Evolutionary conservation across 2,113 vertebrate species (phyloP), one percentile per base, ranked within the genome.

Genomic region (Elaphurus davidianus): DNA sequence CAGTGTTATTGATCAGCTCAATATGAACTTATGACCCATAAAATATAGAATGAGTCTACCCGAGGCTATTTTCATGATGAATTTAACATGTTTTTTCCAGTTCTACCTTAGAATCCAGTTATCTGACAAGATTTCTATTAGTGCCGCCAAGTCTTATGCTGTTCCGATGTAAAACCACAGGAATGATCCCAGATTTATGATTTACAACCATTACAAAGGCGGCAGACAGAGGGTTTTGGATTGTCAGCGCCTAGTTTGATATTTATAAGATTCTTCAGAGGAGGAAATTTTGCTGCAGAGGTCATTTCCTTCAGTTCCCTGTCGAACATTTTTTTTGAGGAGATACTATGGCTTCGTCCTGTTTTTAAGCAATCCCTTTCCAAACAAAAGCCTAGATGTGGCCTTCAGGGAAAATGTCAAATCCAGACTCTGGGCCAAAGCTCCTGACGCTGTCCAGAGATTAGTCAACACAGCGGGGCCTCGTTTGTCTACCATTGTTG

Each of bases 341-440:
- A 78, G 54, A 97, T 62, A 67, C 90, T 52, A 59, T 23, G 3
- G 82, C 91, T 87, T 97, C 76, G 50, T 87, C 93, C 9, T 93
- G 50, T 86, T 91, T 86, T 90, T 94, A 94, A 67, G 60, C 88
- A 98, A 94, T 97, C 94, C 85, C 52, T 97, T 97, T 93, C 55
- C 92, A 98, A 97, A 97, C 90, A 97, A 98, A 97, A 97, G 71
- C 95, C 95, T 60, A 64, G 78, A 87, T 5, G 12, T 92, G 94
- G 97, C 87, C 90, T 98, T 94, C 19, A 14, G 92, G 86, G 47
- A 86, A 97, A 98, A 98, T 97, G 97, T 98, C 97, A 98, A 90
- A 84, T 52, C 62, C 79, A 94, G 64, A 92, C 74, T 87, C 93
- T 43, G 82, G 62, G 50, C 40, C 93, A 93, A 84, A 95, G 93